Evolutionary conservation across 2,888 invertebrate genomes (phyloP).

Genomic region (Oscheius onirici): DNA sequence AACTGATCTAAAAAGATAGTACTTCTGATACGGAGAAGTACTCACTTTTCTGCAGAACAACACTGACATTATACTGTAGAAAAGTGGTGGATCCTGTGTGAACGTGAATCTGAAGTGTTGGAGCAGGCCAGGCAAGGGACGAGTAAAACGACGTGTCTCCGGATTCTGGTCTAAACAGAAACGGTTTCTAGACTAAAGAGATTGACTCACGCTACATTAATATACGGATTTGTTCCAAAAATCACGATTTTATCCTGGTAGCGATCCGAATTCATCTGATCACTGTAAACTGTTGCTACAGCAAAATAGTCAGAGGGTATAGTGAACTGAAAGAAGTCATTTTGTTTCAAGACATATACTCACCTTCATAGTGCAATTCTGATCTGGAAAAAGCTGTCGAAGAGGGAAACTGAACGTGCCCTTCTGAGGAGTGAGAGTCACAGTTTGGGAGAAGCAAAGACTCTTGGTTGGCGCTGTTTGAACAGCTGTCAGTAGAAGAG

Average conservation of each 20-base stretch:
- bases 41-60: no score
- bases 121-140: not conserved
- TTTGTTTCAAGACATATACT: not conserved
- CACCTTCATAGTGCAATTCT: not conserved
- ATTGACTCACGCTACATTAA: not conserved
- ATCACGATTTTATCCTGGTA: not conserved
- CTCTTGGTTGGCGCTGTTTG: not conserved
- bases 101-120: not conserved
- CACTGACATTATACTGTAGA: no score
- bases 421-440: not conserved
- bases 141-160: not conserved
- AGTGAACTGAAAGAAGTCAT: not conserved
- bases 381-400: not conserved
- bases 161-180: not conserved
- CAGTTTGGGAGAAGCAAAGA: not conserved
- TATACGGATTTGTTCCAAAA: not conserved
- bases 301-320: not conserved
- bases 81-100: not conserved
- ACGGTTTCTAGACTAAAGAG: not conserved
- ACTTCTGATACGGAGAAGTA: no score
- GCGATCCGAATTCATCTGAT: not conserved
- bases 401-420: not conserved
- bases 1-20: not conserved
- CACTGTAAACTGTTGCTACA: not conserved
- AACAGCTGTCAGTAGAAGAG: not conserved